A percentile compares a stretch with the other conserved stretches of the same genome.
Conservation (phyloP, 64 coral and sea anemone genomes). For the Stichodactyla helianthus region DNA sequence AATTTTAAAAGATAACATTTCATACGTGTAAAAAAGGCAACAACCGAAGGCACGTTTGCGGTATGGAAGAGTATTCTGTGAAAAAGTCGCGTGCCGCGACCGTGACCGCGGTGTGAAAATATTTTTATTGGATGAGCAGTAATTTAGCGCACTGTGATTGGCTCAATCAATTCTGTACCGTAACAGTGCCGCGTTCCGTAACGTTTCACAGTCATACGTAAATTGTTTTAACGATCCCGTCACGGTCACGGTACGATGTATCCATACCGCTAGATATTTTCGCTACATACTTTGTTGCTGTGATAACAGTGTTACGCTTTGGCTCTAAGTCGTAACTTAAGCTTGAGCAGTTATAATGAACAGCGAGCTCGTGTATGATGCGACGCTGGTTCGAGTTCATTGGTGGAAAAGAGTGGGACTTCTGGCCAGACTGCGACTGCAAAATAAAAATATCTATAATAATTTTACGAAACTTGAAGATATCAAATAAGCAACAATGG, state of each 20-base stretch:
- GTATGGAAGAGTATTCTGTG: too few species aligned
- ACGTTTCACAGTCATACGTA: not conserved
- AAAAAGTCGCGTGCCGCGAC: too few species aligned
- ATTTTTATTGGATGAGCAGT: too few species aligned
- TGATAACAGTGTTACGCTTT: conserved; percentile 81
- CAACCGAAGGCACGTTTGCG: too few species aligned
- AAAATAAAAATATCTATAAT: not conserved
- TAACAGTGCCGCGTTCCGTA: not conserved
- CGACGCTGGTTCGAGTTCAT: conserved; percentile 89
- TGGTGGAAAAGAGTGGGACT: conserved; percentile 66
- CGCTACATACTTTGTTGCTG: conserved; percentile 77
- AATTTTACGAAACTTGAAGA: not conserved
- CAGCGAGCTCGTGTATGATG: conserved; percentile 79
- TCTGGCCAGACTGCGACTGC: conserved; percentile 34
- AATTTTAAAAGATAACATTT: too few species aligned
- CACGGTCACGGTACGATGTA: not conserved
- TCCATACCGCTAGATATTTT: not conserved
- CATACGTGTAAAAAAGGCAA: too few species aligned
- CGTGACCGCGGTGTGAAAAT: too few species aligned
- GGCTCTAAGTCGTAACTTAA: conserved; percentile 88
- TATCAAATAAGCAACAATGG: not conserved
- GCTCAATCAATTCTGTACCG: not conserved
- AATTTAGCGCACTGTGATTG: too few species aligned
- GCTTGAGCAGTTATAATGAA: conserved; percentile 65
- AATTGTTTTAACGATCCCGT: not conserved